A percentile compares a stretch with the other conserved stretches of the same genome.
Evolutionary conservation across 2,888 invertebrate species (phyloP).

Genomic region (Platypus cylindrus): DNA sequence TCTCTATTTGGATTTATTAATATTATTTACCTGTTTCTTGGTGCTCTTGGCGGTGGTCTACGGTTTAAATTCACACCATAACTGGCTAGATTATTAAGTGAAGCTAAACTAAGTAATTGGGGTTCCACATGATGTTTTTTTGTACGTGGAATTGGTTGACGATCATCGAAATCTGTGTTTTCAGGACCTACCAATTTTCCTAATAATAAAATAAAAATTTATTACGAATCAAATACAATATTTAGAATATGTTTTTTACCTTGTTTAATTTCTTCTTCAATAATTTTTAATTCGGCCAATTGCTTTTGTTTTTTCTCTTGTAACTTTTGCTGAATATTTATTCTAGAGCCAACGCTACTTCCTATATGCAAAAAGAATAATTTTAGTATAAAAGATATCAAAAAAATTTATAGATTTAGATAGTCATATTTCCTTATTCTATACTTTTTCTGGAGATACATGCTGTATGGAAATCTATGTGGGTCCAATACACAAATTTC

Average conservation of each 20-base stretch:
- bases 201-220: background rate
- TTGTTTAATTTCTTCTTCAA: slow-evolving; percentile 78
- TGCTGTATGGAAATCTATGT: background rate
- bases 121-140: slow-evolving; percentile 45
- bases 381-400: background rate
- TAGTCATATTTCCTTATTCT: too few species aligned
- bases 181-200: slow-evolving; percentile 48
- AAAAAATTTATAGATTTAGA: background rate
- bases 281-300: slow-evolving; percentile 65
- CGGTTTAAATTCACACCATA: slow-evolving; percentile 33
- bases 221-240: background rate
- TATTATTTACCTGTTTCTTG: slow-evolving; percentile 18
- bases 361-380: slow-evolving; percentile 21
- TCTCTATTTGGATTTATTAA: too few species aligned
- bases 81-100: slow-evolving; percentile 33
- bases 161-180: slow-evolving; percentile 39
- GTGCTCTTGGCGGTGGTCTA: slow-evolving; percentile 34
- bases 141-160: slow-evolving; percentile 57
- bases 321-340: slow-evolving; percentile 75
- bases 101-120: slow-evolving; percentile 42
- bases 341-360: slow-evolving; percentile 56
- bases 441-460: too few species aligned
- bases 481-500: background rate
- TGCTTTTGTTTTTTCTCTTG: slow-evolving; percentile 84
- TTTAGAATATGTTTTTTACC: slow-evolving; percentile 36